These are phyloP conservation scores for Cynopterus brachyotis DNA, from an alignment of 2,113 vertebrate genomes.

Conservation along the genomic window DNA sequence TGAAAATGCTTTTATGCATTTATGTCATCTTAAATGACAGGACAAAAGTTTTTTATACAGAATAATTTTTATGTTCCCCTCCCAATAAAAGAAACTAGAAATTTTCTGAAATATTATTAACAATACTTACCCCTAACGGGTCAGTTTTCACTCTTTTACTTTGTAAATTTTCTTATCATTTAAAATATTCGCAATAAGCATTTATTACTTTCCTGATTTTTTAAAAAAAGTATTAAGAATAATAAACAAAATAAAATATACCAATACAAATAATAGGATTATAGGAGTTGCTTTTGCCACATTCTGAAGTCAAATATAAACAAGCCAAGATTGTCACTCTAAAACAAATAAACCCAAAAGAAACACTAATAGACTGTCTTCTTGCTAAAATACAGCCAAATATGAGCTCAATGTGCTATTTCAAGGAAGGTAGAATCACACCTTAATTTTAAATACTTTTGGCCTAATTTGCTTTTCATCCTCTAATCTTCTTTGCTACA, in stretches of 20 bases:
- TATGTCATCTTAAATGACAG: not conserved
- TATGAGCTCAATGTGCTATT: not conserved
- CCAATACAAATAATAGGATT: not conserved
- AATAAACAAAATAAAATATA: not conserved
- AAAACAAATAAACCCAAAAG: not conserved
- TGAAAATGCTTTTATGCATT: not conserved
- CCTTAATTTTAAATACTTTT: not conserved
- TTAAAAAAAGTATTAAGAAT: not conserved
- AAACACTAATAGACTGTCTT: not conserved
- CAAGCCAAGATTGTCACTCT: not conserved
- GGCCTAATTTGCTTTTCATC: not conserved
- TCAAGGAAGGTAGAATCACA: not conserved
- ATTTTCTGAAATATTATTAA: not conserved
- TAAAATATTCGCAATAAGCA: not conserved
- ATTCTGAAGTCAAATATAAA: not conserved
- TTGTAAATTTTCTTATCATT: not conserved
- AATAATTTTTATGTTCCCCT: not conserved
- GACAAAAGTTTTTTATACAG: not conserved
- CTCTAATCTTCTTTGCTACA: not conserved
- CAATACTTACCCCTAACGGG: not conserved
- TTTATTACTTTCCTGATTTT: not conserved
- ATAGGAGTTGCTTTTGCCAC: not conserved
- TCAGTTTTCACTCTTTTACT: not conserved
- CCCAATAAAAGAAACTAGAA: slow-evolving; percentile 25
- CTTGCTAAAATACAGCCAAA: not conserved